Evolutionary conservation across 37 sponge, comb jelly and placozoan genomes (phyloP), one percentile per base, ranked within the genome.

Genomic region (Lycopodina hypogea): DNA sequence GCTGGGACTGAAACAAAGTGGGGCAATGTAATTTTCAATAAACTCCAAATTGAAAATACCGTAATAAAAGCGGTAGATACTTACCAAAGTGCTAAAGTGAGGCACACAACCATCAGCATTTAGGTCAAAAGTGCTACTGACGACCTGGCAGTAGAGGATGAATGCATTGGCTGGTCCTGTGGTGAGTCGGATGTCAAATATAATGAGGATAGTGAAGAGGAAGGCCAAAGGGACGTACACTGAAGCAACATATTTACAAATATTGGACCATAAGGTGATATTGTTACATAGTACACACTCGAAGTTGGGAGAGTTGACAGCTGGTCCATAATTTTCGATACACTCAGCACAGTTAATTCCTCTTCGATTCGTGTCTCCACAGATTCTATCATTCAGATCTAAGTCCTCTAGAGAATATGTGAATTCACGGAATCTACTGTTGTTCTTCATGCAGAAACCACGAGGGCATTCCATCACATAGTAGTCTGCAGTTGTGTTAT

Each of bases 101-200:
- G 48, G 56, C 6, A 86, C 26, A 14, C 42, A 7, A 8, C 84
- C 85, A 56, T 68, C 86, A 42, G 71, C 88, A 67, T 76, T 55
- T 15, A 92, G 0, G 0, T 68, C 65, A 22, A 83, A 80, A 23
- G 42, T 75, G 29, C 42, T 77, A 0, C 77, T 78, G 0, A 84
- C 23, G 4, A 92, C 74, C 34, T 91, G 93, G 4, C 85, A 82
- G 72, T 83, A 92, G 65, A 92, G 67, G 36, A 87, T 74, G 52
- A 88, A 88, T 42, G 93, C 74, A 81, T 92, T 92, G 24, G 88
- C 82, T 38, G 89, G 88, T 29, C 88, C 93, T 42, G 65, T 66
- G 19, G 82, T 64, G n/a, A 78, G 62, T 12, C 81, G 80, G 71
- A 92, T 51, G 64, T 88, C 76, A 48, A 92, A 88, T 0, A 92